phyloP scores from a whole-genome alignment of 2,888 invertebrate species.

The Drosophila helvetica region DNA sequence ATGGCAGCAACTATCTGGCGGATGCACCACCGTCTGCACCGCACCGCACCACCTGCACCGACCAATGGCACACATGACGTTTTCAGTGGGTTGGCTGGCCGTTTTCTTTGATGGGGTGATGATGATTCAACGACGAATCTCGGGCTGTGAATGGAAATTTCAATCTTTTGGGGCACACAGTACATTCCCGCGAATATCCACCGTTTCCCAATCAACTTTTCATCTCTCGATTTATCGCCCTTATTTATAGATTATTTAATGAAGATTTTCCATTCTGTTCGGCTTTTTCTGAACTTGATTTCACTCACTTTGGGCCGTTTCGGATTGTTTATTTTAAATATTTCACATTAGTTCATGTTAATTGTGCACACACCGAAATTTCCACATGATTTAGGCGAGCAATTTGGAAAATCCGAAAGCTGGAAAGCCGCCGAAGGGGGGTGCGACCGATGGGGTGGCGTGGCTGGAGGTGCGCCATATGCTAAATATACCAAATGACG shows the following conservation, averaged over 20 bases:
- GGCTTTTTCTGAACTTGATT: constrained; percentile 58
- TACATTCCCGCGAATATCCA: neutral
- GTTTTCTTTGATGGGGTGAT: constrained; percentile 17
- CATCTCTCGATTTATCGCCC: constrained; percentile 56
- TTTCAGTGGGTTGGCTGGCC: constrained; percentile 46
- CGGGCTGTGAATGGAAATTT: constrained; percentile 18
- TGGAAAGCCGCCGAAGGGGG: constrained; percentile 14
- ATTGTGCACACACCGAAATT: constrained; percentile 43
- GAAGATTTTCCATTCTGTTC: constrained; percentile 16
- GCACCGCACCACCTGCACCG: neutral
- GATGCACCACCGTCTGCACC: constrained; percentile 30
- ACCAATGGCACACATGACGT: constrained; percentile 61
- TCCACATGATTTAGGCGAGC: constrained; percentile 45
- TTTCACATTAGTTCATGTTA: constrained; percentile 64
- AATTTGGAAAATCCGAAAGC: constrained; percentile 29
- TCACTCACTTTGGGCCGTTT: constrained; percentile 26
- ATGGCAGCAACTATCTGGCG: constrained; percentile 35
- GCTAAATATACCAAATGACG: constrained; percentile 75
- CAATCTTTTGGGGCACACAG: neutral
- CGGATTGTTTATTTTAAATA: constrained; percentile 66
- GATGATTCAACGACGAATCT: constrained; percentile 35
- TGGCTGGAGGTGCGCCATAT: constrained; percentile 27
- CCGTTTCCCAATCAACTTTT: constrained; percentile 51
- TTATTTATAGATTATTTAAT: constrained; percentile 62
- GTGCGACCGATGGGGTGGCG: neutral